phyloP scores from a whole-genome alignment of 2,888 invertebrate species.

The Drosophila subquinaria region DNA sequence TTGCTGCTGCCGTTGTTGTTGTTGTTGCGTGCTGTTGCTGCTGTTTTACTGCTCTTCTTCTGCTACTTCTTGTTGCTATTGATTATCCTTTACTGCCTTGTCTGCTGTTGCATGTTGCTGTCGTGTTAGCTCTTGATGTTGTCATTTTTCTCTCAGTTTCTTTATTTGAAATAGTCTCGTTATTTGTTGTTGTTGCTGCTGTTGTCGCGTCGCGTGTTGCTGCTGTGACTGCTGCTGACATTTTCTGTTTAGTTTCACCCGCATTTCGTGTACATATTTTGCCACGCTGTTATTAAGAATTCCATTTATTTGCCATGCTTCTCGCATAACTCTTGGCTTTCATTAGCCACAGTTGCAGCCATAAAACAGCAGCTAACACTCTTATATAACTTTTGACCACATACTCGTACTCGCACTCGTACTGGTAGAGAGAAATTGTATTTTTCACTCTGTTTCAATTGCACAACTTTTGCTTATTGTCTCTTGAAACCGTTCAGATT shows the following conservation, averaged over 20 bases:
- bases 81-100: conserved; percentile 23
- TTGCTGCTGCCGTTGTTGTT: conserved; percentile 17
- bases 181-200: conserved; percentile 2
- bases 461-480: conserved; percentile 64
- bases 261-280: conserved; percentile 45
- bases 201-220: conserved; percentile 11
- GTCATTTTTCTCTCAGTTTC: conserved; percentile 9
- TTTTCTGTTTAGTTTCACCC: conserved; percentile 53
- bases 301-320: conserved; percentile 45
- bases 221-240: conserved; percentile 65
- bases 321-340: conserved; percentile 26
- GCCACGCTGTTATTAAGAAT: conserved; percentile 51
- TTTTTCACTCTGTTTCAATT: conserved; percentile 55
- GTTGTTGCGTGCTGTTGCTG: conserved; percentile 21
- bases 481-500: conserved; percentile 36
- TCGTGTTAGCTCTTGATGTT: conserved; percentile 29
- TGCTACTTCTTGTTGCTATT: conserved; percentile 10
- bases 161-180: conserved; percentile 9
- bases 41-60: conserved; percentile 15
- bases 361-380: conserved; percentile 8
- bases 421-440: conserved; percentile 13
- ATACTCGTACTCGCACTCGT: conserved; percentile 25
- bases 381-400: conserved; percentile 29
- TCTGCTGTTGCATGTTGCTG: conserved; percentile 24
- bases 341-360: conserved; percentile 54